A percentile compares a stretch with the other conserved stretches of the same genome.
Evolutionary conservation across 2,888 invertebrate genomes (phyloP).

Genomic region (Miltochrista miniata): DNA sequence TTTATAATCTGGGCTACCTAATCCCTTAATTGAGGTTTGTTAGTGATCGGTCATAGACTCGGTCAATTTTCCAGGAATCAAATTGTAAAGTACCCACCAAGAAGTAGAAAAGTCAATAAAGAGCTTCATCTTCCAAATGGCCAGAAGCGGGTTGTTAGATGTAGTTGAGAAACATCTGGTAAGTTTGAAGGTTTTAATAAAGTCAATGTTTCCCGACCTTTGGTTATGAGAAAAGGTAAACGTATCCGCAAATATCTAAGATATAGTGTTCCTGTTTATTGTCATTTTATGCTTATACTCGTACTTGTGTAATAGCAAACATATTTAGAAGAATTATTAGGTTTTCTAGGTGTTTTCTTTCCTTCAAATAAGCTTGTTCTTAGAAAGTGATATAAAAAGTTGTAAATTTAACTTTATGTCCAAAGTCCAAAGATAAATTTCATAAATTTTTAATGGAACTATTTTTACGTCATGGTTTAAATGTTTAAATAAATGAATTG

Average conservation of each 20-base stretch:
- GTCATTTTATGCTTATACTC: too few relatives aligned
- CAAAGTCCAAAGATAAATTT: too few relatives aligned
- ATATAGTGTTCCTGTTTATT: not conserved
- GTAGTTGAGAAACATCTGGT: slow-evolving; percentile 3
- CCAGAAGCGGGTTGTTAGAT: slow-evolving; percentile 15
- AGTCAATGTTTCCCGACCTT: slow-evolving; percentile 6
- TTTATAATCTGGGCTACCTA: slow-evolving; percentile 4
- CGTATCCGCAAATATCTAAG: not conserved
- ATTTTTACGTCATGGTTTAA: too few relatives aligned
- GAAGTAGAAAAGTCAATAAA: slow-evolving; percentile 33
- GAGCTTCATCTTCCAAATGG: slow-evolving; percentile 37
- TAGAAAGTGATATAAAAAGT: too few relatives aligned
- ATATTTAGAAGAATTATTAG: too few relatives aligned
- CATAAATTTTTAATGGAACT: too few relatives aligned
- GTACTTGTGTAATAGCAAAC: too few relatives aligned
- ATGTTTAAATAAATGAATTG: too few relatives aligned
- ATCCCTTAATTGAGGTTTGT: slow-evolving; percentile 32
- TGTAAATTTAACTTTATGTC: too few relatives aligned
- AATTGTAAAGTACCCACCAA: slow-evolving; percentile 27
- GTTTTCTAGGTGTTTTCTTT: too few relatives aligned
- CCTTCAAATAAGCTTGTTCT: too few relatives aligned
- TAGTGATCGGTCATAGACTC: too few relatives aligned
- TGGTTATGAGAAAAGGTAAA: not conserved
- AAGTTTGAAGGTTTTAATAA: slow-evolving; percentile 1
- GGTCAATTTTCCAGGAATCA: slow-evolving; percentile 26